Evolutionary conservation across 2,113 vertebrate genomes (phyloP).

Genomic region (Nansenia antarctica): DNA sequence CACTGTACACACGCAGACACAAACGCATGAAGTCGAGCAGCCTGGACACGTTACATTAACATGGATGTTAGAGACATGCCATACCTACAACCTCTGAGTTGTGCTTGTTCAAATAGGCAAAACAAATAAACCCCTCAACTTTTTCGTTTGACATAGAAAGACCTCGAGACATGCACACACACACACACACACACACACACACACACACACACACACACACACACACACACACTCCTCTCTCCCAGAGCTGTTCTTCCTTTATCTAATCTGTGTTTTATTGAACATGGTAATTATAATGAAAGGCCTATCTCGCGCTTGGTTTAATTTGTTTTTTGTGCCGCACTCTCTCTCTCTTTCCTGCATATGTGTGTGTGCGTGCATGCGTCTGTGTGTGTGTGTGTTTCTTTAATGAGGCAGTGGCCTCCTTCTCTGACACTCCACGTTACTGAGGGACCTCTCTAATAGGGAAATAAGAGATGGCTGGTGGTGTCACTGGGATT

Average conservation of each 20-base stretch:
- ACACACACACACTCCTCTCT: slow-evolving; percentile 26
- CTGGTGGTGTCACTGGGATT: slow-evolving; percentile 66
- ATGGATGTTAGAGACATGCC: not conserved
- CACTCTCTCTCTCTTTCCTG: slow-evolving; percentile 28
- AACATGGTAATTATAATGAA: slow-evolving; percentile 77
- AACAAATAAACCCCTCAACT: not conserved
- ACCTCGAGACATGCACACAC: not conserved
- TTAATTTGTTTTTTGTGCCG: slow-evolving; percentile 70
- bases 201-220: not conserved
- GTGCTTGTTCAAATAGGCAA: not conserved
- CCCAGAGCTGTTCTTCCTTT: slow-evolving; percentile 61
- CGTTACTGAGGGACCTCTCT: slow-evolving; percentile 64
- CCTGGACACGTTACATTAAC: not conserved
- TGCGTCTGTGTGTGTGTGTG: slow-evolving; percentile 9
- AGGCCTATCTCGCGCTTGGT: slow-evolving; percentile 68
- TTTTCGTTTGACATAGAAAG: not conserved
- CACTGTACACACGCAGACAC: not conserved
- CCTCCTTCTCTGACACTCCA: slow-evolving; percentile 62
- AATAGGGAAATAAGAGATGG: slow-evolving; percentile 70
- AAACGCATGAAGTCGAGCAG: not conserved
- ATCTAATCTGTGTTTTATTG: slow-evolving; percentile 73
- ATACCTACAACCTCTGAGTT: not conserved
- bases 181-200: not conserved
- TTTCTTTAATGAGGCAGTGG: slow-evolving; percentile 37
- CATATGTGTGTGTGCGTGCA: slow-evolving; percentile 19